A percentile compares a stretch with the other conserved stretches of the same genome.
These are phyloP conservation scores for Cotesia vestalis DNA, from an alignment of 1,140 invertebrate species.

Conservation along the genomic window DNA sequence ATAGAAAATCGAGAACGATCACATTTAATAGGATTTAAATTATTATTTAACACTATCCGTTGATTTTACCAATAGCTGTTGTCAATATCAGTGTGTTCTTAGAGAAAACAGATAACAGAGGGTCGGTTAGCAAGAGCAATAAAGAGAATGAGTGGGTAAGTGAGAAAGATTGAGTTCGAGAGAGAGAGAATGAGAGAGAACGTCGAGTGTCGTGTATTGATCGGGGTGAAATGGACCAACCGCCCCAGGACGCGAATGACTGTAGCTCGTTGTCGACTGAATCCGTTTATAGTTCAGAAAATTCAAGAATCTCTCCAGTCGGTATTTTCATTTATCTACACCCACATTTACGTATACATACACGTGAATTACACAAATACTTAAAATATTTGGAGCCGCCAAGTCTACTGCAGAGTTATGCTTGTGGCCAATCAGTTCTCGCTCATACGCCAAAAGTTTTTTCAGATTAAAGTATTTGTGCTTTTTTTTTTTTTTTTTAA, in stretches of 20 bases:
- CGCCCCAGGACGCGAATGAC: slow-evolving; percentile 52
- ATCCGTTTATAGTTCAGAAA: slow-evolving; percentile 28
- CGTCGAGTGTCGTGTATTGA: slow-evolving; percentile 52
- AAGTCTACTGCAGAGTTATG: no score
- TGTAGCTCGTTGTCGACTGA: slow-evolving; percentile 39
- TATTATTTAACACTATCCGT: no score
- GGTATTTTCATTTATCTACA: slow-evolving; percentile 12
- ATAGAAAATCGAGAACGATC: no score
- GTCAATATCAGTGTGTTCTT: slow-evolving; percentile 2
- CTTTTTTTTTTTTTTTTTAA: no score
- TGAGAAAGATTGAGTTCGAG: slow-evolving; percentile 23
- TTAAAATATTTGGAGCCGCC: background rate
- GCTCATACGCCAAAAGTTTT: no score
- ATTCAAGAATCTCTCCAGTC: slow-evolving; percentile 8
- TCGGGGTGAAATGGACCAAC: slow-evolving; percentile 56
- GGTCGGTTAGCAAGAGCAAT: slow-evolving; percentile 3
- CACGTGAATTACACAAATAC: slow-evolving; percentile 5
- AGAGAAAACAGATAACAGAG: slow-evolving; percentile 1
- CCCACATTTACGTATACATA: background rate
- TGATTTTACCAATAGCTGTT: no score
- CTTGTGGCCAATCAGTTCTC: no score
- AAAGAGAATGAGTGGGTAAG: background rate
- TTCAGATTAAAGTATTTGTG: no score
- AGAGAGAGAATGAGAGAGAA: slow-evolving; percentile 4
- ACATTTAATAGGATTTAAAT: no score